Evolutionary conservation across 2,797 vertebrate species (phyloP), one percentile per base, ranked within the genome.

Genomic region (Hybognathus amarus): DNA sequence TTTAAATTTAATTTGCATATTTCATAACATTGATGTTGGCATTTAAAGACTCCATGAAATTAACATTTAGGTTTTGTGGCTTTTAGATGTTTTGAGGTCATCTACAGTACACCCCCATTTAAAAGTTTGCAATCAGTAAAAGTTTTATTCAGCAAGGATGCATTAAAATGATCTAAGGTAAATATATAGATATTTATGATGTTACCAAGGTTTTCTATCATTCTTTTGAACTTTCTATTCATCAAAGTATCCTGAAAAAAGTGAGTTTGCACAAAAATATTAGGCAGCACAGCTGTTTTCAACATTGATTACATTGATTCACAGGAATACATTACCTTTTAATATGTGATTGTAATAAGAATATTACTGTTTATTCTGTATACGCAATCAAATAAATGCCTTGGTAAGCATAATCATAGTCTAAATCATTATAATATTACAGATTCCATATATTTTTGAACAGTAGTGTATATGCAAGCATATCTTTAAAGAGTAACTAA

Each of bases 1-100:
- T 75, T 75, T 66, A 30, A 75, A 66, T 45, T 47, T 75, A 5
- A 82, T 82, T 63, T 75, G 33, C 59, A 75, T 67, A 75, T 82
- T 82, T 75, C 17, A 66, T 54, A 66, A 66, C 42, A 7, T 20
- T n/a, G 10, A 63, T 61, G 30, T 61, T 45, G 38, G 38, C 27
- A 73, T 50, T 79, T 56, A 69, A 54, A 69, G 18, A n/a, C 40
- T 18, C 13, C 20, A 56, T 56, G 30, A 74, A 54, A 52, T 73
- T 22, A 22, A 52, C 22, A 36, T 36, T 52, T 4, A 3, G 33
- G 20, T 74, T 54, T 74, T 54, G 70, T 74, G 27, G 30, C 70
- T 73, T 73, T 73, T 33, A 36, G 71, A 22, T 36, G 18, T 52
- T 36, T 74, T 74, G 18, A 54, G 30, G 27, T 36, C 18, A 36